Base-by-base conservation (phyloP, 2,888 invertebrate species). In the Stenichneumon culpator region DNA sequence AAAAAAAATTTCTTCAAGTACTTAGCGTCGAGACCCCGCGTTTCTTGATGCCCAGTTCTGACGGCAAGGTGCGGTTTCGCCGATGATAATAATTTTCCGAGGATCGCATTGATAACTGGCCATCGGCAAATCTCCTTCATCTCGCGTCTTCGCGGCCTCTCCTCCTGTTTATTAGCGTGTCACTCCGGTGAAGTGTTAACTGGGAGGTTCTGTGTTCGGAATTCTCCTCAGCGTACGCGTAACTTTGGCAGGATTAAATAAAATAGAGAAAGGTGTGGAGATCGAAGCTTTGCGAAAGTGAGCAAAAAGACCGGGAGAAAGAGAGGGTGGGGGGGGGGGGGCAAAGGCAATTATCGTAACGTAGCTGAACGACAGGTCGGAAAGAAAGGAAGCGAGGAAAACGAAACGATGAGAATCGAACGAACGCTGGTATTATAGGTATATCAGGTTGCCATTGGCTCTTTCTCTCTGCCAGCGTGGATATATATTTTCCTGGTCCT, bases 31-130 rank as follows among this genome's bases (percentile, higher is more conserved):
- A 39, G 39, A 39, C 3, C 39, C 39, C 11, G 39, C 11, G 2
- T 11, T 39, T 39, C 11, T 39, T 39, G 39, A 39, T 39, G 11
- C 1, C 11, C 11, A 39, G 39, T 39, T 39, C 39, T 39, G 39
- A 39, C 39, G 39, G 60, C 60, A 57, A 52, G 54, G 60, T 52
- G 50, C 28, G 79, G 75, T 81, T 88, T 77, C 81, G 89, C 91
- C 89, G 90, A 91, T 91, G 90, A 89, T 89, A 89, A 14, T 47
- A 14, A 90, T 90, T 90, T 90, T 81, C 88, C 87, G 86, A 63
- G 57, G 83, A 73, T 78, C 83, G 79, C 89, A 90, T 92, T 91
- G 90, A 90, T 91, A 91, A 91, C 89, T 89, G 90, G 88, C 88
- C 90, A 90, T 90, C 90, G 90, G 90, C 86, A 86, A 79, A 79